phyloP scores from a whole-genome alignment of 2,797 vertebrate species.

The Euthynnus affinis region DNA sequence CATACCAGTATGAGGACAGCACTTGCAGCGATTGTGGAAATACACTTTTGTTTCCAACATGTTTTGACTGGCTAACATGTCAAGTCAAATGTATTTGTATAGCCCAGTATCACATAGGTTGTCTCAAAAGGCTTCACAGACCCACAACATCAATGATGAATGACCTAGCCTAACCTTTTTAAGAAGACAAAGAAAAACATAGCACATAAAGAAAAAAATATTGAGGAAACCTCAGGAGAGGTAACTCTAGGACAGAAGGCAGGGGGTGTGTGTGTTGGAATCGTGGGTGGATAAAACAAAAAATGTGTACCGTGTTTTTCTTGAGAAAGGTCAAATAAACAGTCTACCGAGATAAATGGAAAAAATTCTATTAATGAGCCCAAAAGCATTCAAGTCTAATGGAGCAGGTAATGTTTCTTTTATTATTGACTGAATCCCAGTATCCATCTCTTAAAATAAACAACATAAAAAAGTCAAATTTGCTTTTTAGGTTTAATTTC shows the following conservation, averaged over 20 bases:
- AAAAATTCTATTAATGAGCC: neutral
- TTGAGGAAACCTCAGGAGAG: conserved; percentile 1
- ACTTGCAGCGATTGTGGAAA: too few species aligned
- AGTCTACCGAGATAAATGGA: neutral
- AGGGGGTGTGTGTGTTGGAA: neutral
- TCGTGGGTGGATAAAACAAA: conserved; percentile 5
- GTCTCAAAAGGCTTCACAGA: neutral
- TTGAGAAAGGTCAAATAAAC: conserved; percentile 6
- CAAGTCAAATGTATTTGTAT: neutral
- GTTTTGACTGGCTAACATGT: conserved; percentile 1
- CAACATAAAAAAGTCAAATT: neutral
- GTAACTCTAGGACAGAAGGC: neutral
- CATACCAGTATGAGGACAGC: neutral
- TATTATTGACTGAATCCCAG: neutral
- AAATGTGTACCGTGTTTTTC: neutral
- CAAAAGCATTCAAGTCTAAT: neutral
- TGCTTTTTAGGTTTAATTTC: neutral
- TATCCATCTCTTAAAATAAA: neutral
- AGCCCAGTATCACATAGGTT: too few species aligned
- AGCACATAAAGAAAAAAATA: conserved; percentile 21
- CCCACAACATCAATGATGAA: conserved; percentile 11
- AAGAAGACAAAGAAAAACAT: neutral
- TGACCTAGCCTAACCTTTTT: neutral
- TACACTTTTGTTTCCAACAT: neutral
- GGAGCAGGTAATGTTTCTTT: neutral